Conservation (phyloP, 2,113 vertebrate species). For the Gavia stellata region DNA sequence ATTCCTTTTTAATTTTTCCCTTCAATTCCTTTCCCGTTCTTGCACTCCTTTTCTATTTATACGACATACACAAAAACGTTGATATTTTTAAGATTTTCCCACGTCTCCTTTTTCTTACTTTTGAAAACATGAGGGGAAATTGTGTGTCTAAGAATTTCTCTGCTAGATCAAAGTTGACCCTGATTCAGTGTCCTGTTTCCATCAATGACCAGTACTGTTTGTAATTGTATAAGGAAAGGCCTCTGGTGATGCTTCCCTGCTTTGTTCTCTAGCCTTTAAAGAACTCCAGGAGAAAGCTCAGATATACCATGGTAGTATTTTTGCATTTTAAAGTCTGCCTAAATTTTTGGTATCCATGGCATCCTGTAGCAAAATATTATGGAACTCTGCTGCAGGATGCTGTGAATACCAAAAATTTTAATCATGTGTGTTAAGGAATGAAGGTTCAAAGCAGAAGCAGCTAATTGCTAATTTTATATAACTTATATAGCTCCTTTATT, state of each 20-base stretch:
- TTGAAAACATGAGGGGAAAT: background rate
- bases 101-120: background rate
- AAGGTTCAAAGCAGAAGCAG: background rate
- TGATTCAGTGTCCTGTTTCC: background rate
- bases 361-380: background rate
- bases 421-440: background rate
- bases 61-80: accelerated
- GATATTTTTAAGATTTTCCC: background rate
- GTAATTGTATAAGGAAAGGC: background rate
- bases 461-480: background rate
- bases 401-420: background rate
- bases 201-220: background rate
- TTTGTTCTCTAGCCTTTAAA: background rate
- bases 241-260: background rate
- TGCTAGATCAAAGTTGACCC: background rate
- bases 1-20: background rate
- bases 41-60: background rate
- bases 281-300: background rate
- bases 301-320: background rate
- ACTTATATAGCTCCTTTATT: background rate
- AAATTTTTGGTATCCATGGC: background rate
- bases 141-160: background rate
- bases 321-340: background rate
- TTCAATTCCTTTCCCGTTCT: background rate
- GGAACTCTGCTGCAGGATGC: background rate